Conservation (phyloP, 2,113 vertebrate genomes). For the Xenus cinereus region DNA sequence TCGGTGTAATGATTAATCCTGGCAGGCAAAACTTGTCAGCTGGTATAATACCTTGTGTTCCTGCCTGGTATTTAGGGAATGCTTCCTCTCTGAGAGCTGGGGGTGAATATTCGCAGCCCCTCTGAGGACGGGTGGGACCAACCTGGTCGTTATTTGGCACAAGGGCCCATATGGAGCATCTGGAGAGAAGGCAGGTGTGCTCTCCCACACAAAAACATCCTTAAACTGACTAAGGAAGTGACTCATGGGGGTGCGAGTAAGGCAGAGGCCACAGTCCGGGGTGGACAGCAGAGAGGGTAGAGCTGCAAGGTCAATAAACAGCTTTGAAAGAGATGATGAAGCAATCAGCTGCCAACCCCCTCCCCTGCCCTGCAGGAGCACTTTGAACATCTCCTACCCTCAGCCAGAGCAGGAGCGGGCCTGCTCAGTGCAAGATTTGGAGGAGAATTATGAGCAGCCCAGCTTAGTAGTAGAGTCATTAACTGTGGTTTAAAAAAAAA, state of each 20-base stretch:
- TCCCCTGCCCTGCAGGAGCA: constrained; percentile 1
- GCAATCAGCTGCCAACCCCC: not conserved
- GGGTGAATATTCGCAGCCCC: not conserved
- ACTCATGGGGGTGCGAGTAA: fast-evolving
- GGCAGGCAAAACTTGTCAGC: not conserved
- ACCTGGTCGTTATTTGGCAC: not conserved
- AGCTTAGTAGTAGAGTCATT: not conserved
- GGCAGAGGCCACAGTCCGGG: not conserved
- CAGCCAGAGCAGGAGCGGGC: constrained; percentile 3
- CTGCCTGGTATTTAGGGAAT: not conserved
- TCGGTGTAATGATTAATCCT: constrained; percentile 30
- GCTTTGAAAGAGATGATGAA: not conserved
- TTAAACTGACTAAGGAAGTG: not conserved
- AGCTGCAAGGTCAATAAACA: not conserved
- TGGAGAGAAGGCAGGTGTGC: not conserved
- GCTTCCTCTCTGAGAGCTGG: not conserved
- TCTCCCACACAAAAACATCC: not conserved
- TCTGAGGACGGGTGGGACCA: not conserved
- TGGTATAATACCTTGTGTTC: not conserved
- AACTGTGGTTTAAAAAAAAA: not conserved
- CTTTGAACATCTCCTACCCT: constrained; percentile 1
- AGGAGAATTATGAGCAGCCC: not conserved
- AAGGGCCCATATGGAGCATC: fast-evolving
- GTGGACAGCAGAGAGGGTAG: not conserved
- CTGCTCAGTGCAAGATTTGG: not conserved